Base-by-base conservation (phyloP, 2,888 invertebrate genomes). In the Drosophila fungiperda region DNA sequence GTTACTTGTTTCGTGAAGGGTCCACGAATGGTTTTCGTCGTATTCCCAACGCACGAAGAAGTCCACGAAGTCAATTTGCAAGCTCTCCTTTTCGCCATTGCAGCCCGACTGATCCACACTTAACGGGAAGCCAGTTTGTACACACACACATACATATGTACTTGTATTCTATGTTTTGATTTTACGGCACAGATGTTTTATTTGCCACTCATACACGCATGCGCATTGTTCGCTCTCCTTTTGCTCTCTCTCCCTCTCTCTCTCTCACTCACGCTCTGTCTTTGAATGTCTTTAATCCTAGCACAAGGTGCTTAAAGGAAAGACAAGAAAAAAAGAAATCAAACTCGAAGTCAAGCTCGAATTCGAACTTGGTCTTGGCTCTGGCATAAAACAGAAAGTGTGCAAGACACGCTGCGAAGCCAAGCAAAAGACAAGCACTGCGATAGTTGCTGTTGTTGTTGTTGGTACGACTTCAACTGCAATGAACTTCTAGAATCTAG, bases 401-500 rank as follows among this genome's bases (percentile, higher is more conserved):
- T 86, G 85, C 89, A 85, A 87, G 89, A 85, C 86, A 79, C 89
- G 71, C 78, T 76, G 64, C 40, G 86, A 71, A 74, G 88, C 88
- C 84, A 88, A 86, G 83, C 73, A 75, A 83, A 78, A 83, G 87
- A 78, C 76, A 76, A 77, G 78, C 74, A 79, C 42, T 35, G 74
- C 68, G 73, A 68, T 68, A 45, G 45, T 60, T 67, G 81, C 71
- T 48, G 70, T 64, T 82, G 70, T 55, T 52, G 75, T 17, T 68
- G 70, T 23, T 67, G 62, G 62, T 73, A 71, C 74, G 62, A 82
- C 89, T 85, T 73, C 85, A 76, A 83, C 89, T 86, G 89, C 89
- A 90, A 76, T 90, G 90, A 90, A 87, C 87, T 90, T 90, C 89
- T 90, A 86, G 83, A 68, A 76, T 90, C 89, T 90, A 86, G 81